These are phyloP conservation scores for Holacanthella duospinosa DNA, from an alignment of 2,888 invertebrate genomes.

Conservation along the genomic window DNA sequence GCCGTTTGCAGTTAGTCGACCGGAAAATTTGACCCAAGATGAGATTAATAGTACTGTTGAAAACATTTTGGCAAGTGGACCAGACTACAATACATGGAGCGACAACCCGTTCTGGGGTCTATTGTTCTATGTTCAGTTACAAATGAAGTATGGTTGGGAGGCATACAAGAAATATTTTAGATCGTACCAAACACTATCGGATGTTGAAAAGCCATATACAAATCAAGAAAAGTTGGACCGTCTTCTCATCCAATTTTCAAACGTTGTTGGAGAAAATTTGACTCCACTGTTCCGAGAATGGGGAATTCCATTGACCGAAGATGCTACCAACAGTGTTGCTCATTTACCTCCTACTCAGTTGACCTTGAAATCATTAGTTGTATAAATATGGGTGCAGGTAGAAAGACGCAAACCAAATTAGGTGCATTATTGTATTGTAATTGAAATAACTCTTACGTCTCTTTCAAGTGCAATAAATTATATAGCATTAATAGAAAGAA, in stretches of 20 bases:
- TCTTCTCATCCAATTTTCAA: conserved; percentile 15
- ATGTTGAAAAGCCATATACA: too few relatives aligned
- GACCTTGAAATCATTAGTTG: too few relatives aligned
- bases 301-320: conserved; percentile 10
- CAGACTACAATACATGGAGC: conserved; percentile 9
- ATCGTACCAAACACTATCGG: neutral
- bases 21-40: conserved; percentile 5
- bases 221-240: conserved; percentile 17
- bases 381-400: too few relatives aligned
- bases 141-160: conserved; percentile 16
- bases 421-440: too few relatives aligned
- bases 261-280: conserved; percentile 13
- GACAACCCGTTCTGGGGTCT: conserved; percentile 11
- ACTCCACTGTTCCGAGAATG: conserved; percentile 12
- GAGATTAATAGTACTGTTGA: neutral
- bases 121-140: conserved; percentile 14
- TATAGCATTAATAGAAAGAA: too few relatives aligned
- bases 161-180: conserved; percentile 16
- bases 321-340: neutral
- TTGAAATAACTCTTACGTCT: too few relatives aligned
- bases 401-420: too few relatives aligned
- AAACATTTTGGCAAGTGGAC: conserved; percentile 4
- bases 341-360: neutral
- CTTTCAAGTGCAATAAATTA: too few relatives aligned
- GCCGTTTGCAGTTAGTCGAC: conserved; percentile 1